phyloP scores from a whole-genome alignment of 2,888 invertebrate species.

The Hypsopygia costalis region DNA sequence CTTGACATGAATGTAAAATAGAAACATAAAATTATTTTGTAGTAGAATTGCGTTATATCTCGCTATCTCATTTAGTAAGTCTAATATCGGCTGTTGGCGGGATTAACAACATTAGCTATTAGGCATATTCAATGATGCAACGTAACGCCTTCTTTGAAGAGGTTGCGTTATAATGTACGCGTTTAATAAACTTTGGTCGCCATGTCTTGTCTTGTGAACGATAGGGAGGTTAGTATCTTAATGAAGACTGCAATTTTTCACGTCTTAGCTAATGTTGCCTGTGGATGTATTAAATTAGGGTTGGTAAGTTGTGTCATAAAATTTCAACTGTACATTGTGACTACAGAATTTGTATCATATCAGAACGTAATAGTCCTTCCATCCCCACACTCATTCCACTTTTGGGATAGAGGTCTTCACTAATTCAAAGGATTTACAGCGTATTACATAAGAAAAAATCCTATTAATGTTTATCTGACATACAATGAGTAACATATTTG shows the following conservation, averaged over 20 bases:
- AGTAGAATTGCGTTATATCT: conserved; percentile 14
- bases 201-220: conserved; percentile 64
- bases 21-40: conserved; percentile 18
- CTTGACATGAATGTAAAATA: conserved; percentile 60
- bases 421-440: too few species aligned
- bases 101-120: too few species aligned
- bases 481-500: too few species aligned
- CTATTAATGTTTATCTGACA: too few species aligned
- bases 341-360: not conserved
- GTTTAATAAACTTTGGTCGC: conserved; percentile 33
- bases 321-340: conserved; percentile 34
- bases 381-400: too few species aligned
- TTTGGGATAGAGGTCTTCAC: too few species aligned
- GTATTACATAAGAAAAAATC: too few species aligned
- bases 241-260: conserved; percentile 74
- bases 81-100: too few species aligned
- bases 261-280: conserved; percentile 62
- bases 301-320: conserved; percentile 35
- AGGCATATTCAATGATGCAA: too few species aligned
- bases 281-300: conserved; percentile 52
- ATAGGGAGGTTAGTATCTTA: conserved; percentile 62
- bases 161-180: not conserved
- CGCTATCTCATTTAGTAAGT: too few species aligned
- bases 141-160: too few species aligned
- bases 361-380: too few species aligned